Conservation (phyloP, 35 echinoderm and acorn worm genomes). For the Stichopus chloronotus region DNA sequence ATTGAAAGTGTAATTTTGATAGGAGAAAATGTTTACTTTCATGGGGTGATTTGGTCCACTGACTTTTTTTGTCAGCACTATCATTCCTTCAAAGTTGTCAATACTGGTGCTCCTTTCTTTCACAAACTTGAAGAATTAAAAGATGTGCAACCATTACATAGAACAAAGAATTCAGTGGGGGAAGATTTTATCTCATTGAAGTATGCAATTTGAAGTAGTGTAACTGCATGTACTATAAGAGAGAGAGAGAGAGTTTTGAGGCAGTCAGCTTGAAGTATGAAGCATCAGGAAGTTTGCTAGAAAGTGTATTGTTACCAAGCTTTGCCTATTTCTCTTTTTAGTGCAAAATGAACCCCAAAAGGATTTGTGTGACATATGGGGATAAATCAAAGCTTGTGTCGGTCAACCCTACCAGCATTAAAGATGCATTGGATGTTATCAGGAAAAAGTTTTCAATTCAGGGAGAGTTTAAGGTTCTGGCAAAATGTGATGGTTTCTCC, state of each 20-base stretch:
- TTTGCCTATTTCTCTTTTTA: neutral
- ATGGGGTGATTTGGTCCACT: neutral
- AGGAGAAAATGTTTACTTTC: slow-evolving; percentile 20
- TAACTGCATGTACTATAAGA: neutral
- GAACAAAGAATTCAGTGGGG: neutral
- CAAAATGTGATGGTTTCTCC: slow-evolving; percentile 12
- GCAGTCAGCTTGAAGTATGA: neutral
- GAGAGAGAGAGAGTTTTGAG: neutral
- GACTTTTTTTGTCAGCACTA: neutral
- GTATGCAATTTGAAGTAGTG: slow-evolving; percentile 14
- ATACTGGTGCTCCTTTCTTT: slow-evolving; percentile 7
- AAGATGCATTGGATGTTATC: neutral
- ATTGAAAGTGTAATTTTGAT: slow-evolving; percentile 5
- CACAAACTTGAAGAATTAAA: neutral
- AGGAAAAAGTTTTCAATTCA: neutral
- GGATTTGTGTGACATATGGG: slow-evolving; percentile 17
- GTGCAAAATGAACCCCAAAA: slow-evolving; percentile 23
- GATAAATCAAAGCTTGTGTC: slow-evolving; percentile 9
- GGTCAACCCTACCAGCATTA: neutral
- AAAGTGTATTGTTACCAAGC: slow-evolving; percentile 4
- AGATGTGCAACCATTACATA: slow-evolving; percentile 35
- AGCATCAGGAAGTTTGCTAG: neutral
- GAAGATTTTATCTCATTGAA: slow-evolving; percentile 28
- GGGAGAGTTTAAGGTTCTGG: neutral
- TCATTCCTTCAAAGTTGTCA: slow-evolving; percentile 15